Conservation (phyloP, 2,888 invertebrate genomes). For the Gerris lacustris region DNA sequence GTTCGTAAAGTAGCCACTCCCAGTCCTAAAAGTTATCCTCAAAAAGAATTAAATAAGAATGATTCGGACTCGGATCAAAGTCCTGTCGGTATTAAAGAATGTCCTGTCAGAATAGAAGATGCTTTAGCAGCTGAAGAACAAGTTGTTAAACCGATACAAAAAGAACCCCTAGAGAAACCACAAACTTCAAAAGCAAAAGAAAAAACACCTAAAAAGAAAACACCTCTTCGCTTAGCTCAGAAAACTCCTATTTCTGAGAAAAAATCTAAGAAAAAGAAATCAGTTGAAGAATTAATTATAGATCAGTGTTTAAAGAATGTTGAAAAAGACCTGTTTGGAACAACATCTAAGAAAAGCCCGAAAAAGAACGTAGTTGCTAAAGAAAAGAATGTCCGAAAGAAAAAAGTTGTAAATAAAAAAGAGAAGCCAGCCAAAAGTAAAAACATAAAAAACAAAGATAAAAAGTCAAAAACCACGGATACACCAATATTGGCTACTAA, state of each 20-base stretch:
- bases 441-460: not conserved
- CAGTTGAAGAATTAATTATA: not conserved
- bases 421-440: not conserved
- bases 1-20: not conserved
- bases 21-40: not conserved
- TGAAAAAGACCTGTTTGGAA: not conserved
- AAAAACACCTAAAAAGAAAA: not conserved
- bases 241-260: not conserved
- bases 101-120: not conserved
- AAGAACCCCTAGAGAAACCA: not conserved
- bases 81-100: not conserved
- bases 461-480: not conserved
- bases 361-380: not conserved
- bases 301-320: not conserved
- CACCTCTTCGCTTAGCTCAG: not conserved
- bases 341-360: not conserved
- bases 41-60: not conserved
- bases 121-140: not conserved
- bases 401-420: not conserved
- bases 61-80: not conserved
- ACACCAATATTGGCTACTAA: not conserved
- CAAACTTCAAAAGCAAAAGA: too few relatives aligned
- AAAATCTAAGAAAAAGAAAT: not conserved
- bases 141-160: not conserved
- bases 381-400: not conserved